These are phyloP conservation scores for Callipepla californica DNA, from an alignment of 2,113 vertebrate species.

Conservation along the genomic window DNA sequence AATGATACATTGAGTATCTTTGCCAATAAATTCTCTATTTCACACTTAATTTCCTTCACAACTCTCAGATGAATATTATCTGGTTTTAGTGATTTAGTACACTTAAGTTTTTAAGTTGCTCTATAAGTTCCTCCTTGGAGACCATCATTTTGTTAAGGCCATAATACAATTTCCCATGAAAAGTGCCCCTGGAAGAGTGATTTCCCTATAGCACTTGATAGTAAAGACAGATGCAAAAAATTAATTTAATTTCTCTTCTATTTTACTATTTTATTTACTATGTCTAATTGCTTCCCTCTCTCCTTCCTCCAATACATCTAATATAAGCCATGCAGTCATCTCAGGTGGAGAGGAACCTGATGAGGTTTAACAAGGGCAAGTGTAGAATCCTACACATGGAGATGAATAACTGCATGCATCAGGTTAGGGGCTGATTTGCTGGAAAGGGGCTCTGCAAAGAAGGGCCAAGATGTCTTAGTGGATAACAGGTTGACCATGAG, in stretches of 20 bases:
- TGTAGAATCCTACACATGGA: neutral
- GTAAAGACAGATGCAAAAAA: constrained; percentile 35
- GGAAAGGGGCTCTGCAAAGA: neutral
- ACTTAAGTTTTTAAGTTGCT: constrained; percentile 50
- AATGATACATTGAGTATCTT: neutral
- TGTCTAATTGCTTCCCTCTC: neutral
- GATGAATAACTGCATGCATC: neutral
- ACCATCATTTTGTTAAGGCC: constrained; percentile 21
- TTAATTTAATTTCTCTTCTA: constrained; percentile 40
- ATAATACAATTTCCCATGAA: constrained; percentile 44
- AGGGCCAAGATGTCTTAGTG: neutral
- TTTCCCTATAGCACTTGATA: constrained; percentile 12
- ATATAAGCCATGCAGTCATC: neutral
- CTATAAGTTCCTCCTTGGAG: constrained; percentile 47
- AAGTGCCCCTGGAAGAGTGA: constrained; percentile 41
- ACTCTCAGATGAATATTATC: constrained; percentile 34
- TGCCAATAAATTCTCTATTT: constrained; percentile 38
- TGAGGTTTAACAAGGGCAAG: neutral
- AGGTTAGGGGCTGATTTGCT: neutral
- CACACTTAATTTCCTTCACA: constrained; percentile 53
- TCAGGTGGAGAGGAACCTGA: neutral
- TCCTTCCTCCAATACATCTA: neutral
- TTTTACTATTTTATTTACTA: neutral
- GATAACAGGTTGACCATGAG: neutral
- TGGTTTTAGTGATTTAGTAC: constrained; percentile 44